Percentiles rank a stretch among this genome's conserved stretches.
phyloP scores from a whole-genome alignment of 2,888 invertebrate species.

The Pterostichus niger region DNA sequence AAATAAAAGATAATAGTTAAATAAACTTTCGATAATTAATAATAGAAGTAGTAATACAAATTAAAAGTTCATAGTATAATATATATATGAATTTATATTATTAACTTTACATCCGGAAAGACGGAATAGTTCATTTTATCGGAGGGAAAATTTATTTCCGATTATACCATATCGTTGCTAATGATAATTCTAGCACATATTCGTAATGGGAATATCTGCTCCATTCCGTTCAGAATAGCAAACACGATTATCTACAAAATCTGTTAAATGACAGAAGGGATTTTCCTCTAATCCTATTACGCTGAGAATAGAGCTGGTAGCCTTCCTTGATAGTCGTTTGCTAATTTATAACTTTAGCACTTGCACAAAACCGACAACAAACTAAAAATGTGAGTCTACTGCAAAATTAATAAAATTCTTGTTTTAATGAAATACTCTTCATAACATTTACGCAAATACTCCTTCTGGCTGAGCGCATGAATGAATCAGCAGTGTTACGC shows the following conservation, averaged over 20 bases:
- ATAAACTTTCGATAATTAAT: no score
- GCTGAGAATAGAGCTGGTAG: background rate
- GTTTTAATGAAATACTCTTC: constrained; percentile 21
- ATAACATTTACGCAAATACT: constrained; percentile 42
- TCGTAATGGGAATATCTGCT: no score
- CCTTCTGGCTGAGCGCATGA: constrained; percentile 3
- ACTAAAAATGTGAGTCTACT: background rate
- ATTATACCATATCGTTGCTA: no score
- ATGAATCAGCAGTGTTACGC: constrained; percentile 44
- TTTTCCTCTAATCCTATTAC: constrained; percentile 34
- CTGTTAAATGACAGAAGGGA: constrained; percentile 33
- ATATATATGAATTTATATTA: no score
- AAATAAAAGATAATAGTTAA: no score
- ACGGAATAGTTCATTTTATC: no score
- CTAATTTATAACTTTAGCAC: background rate
- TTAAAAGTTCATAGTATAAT: no score
- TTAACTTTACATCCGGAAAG: no score
- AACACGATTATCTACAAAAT: constrained; percentile 34
- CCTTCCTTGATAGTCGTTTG: constrained; percentile 11
- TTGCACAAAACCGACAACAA: no score
- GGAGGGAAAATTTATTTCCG: no score
- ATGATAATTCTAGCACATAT: no score
- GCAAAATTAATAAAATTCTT: constrained; percentile 27
- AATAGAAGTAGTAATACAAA: no score
- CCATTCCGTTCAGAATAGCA: background rate